A percentile compares a stretch with the other conserved stretches of the same genome.
Conservation (phyloP, 64 coral and sea anemone species). For the Montipora efflorescens region DNA sequence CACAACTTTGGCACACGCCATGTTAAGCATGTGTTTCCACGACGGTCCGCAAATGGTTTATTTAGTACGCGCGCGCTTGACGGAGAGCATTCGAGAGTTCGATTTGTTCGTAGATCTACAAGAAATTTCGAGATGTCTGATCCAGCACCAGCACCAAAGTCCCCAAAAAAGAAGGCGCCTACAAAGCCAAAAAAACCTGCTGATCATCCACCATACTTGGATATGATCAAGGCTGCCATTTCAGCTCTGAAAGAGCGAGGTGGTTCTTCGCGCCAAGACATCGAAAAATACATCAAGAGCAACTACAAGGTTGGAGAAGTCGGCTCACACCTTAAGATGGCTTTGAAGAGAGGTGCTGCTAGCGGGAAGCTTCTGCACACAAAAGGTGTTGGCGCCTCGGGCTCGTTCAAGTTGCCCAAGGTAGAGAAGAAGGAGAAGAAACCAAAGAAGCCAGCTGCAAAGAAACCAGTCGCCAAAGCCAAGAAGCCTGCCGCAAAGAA, state of each 20-base stretch:
- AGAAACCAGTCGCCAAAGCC: background rate
- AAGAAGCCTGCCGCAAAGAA: background rate
- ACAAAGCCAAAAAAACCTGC: background rate
- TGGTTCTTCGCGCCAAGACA: slow-evolving; percentile 43
- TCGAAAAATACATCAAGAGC: slow-evolving; percentile 44
- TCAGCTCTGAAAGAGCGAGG: slow-evolving; percentile 7
- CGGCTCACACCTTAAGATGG: background rate
- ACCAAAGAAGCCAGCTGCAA: background rate
- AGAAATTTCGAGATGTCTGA: slow-evolving; percentile 10
- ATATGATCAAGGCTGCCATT: slow-evolving; percentile 45
- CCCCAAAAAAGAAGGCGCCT: background rate
- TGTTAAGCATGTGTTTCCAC: background rate
- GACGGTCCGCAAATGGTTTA: background rate
- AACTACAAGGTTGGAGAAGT: slow-evolving; percentile 38
- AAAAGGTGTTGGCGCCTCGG: no score
- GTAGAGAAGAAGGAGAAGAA: no score
- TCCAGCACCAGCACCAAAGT: background rate
- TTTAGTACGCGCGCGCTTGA: background rate
- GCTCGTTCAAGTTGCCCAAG: no score
- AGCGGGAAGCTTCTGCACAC: no score
- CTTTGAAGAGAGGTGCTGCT: no score
- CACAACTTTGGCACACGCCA: background rate
- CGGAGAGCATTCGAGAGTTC: background rate
- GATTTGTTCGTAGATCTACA: background rate
- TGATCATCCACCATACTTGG: slow-evolving; percentile 10